Percentiles rank a stretch among this genome's conserved stretches.
Evolutionary conservation across 2,113 vertebrate species (phyloP).

Genomic region (Gorilla gorilla): DNA sequence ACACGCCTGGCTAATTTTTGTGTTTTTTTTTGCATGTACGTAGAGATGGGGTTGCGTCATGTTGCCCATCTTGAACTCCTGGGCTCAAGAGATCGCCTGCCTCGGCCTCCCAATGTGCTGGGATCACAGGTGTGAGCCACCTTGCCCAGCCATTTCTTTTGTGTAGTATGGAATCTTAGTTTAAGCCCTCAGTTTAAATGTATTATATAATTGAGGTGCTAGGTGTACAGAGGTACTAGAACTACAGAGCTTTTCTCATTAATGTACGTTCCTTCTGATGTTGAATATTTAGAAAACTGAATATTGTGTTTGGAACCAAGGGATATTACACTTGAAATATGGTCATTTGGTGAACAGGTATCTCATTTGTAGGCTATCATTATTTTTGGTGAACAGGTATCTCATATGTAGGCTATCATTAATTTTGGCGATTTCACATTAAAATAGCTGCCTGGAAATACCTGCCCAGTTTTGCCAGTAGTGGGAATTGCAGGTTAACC

Average conservation of each 20-base stretch:
- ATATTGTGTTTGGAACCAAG: constrained; percentile 25
- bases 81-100: too few species aligned
- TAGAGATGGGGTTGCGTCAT: too few species aligned
- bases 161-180: constrained; percentile 71
- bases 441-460: background rate
- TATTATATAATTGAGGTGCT: constrained; percentile 75
- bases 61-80: too few species aligned
- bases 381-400: background rate
- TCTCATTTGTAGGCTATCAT: background rate
- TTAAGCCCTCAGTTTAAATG: constrained; percentile 70
- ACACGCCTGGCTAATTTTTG: too few species aligned
- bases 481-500: background rate
- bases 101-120: too few species aligned
- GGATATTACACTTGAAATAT: background rate
- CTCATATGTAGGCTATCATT: background rate
- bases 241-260: background rate
- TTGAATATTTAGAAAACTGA: constrained; percentile 8
- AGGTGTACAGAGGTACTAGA: constrained; percentile 47
- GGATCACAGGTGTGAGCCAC: too few species aligned
- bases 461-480: background rate
- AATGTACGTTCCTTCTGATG: constrained; percentile 17
- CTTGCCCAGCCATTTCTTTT: constrained; percentile 66
- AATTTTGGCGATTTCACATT: background rate
- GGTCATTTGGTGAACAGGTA: background rate
- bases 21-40: too few species aligned